These are phyloP conservation scores for Pluvianellus socialis DNA, from an alignment of 2,113 vertebrate genomes.

Conservation along the genomic window DNA sequence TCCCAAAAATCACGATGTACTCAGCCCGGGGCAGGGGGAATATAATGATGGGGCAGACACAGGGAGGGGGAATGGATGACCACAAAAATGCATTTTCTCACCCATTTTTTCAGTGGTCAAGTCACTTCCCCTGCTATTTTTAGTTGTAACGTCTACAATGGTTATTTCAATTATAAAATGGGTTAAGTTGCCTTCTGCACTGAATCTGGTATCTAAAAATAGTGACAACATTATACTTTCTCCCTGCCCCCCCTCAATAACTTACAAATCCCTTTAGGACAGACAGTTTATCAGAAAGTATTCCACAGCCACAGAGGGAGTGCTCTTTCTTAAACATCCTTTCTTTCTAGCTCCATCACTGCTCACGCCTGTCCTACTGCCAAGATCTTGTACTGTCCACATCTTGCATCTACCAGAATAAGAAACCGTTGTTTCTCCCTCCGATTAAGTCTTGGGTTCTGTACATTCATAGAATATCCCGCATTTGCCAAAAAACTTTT, in stretches of 20 bases:
- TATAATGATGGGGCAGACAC: not conserved
- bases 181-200: slow-evolving; percentile 13
- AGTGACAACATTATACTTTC: not conserved
- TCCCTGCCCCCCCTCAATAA: not conserved
- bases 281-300: slow-evolving; percentile 7
- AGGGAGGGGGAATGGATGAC: fast-evolving
- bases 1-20: not conserved
- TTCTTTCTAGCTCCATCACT: not conserved
- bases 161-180: slow-evolving; percentile 20
- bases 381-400: not conserved
- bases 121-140: not conserved
- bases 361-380: not conserved
- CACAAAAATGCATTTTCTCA: not conserved
- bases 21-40: not conserved
- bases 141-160: not conserved
- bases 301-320: not conserved
- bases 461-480: not conserved
- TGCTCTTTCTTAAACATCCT: not conserved
- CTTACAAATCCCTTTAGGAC: slow-evolving; percentile 1
- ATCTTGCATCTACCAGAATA: not conserved
- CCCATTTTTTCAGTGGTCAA: not conserved
- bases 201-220: slow-evolving; percentile 13
- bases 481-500: not conserved
- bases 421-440: not conserved
- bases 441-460: not conserved